Percentiles rank a stretch among this genome's conserved stretches.
phyloP scores from a whole-genome alignment of 2,797 vertebrate genomes.

The Syngnathus acus region DNA sequence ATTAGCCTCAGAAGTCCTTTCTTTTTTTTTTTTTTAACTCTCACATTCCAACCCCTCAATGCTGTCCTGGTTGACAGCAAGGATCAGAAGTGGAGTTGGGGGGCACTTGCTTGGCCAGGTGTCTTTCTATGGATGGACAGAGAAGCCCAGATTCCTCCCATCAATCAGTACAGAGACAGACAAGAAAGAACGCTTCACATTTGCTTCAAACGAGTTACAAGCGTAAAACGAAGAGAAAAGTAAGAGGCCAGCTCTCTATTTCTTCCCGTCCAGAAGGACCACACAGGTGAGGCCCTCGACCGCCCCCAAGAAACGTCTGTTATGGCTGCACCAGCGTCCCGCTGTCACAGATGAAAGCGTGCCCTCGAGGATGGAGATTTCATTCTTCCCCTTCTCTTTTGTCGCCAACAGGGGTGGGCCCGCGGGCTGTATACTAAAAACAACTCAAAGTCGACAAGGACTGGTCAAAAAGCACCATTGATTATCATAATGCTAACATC shows the following conservation, averaged over 20 bases:
- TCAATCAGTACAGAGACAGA: constrained; percentile 38
- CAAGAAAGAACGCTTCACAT: not conserved
- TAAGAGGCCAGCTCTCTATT: too few species aligned
- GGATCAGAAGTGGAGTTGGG: constrained; percentile 26
- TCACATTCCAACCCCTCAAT: constrained; percentile 44
- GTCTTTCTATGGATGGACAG: constrained; percentile 57
- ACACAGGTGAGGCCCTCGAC: constrained; percentile 33
- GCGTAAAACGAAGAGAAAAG: not conserved
- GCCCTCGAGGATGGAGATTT: constrained; percentile 57
- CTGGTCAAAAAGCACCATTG: too few species aligned
- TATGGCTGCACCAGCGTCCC: constrained; percentile 62
- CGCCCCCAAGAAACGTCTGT: constrained; percentile 48
- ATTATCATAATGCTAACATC: too few species aligned
- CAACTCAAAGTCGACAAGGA: too few species aligned
- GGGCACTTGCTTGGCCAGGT: constrained; percentile 63
- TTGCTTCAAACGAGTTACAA: not conserved
- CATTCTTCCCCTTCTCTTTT: constrained; percentile 32
- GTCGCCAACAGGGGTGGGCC: constrained; percentile 39
- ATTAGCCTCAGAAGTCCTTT: constrained; percentile 44
- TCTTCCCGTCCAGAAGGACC: not conserved
- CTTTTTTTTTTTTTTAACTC: constrained; percentile 5
- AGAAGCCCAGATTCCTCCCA: constrained; percentile 36
- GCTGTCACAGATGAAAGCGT: constrained; percentile 70
- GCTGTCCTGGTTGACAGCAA: constrained; percentile 38
- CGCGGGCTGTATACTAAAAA: constrained; percentile 7